Percentiles rank a stretch among this genome's conserved stretches.
Evolutionary conservation across 2,113 vertebrate genomes (phyloP).

Genomic region (Clarias magur): DNA sequence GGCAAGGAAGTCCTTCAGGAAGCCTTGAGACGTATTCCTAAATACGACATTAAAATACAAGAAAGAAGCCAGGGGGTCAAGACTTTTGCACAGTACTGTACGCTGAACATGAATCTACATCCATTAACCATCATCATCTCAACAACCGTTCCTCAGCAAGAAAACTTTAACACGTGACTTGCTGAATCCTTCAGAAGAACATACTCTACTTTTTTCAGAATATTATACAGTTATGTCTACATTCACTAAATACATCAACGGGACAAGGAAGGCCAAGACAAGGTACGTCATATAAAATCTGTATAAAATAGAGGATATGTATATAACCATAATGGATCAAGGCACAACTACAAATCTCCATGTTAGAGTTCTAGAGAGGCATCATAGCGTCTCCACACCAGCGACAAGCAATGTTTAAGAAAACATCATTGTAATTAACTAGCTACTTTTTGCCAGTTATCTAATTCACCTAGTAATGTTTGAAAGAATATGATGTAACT

Average conservation of each 20-base stretch:
- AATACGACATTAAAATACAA: too few relatives aligned
- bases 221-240: neutral
- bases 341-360: conserved; percentile 10
- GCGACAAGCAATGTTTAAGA: neutral
- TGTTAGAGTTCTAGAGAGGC: neutral
- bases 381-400: neutral
- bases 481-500: neutral
- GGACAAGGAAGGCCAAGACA: neutral
- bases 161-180: conserved; percentile 24
- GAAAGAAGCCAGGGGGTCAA: too few relatives aligned
- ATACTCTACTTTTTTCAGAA: neutral
- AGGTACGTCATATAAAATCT: neutral
- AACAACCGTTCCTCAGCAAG: conserved; percentile 33
- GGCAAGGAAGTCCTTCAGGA: too few relatives aligned
- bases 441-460: neutral
- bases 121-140: conserved; percentile 42
- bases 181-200: neutral
- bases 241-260: neutral
- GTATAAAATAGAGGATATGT: neutral
- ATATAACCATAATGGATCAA: neutral
- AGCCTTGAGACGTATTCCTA: too few relatives aligned
- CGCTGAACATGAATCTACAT: conserved; percentile 27
- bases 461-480: neutral
- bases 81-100: neutral
- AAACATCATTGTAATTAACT: neutral